Conservation (phyloP, 2,797 vertebrate species). For the Bradypus variegatus region DNA sequence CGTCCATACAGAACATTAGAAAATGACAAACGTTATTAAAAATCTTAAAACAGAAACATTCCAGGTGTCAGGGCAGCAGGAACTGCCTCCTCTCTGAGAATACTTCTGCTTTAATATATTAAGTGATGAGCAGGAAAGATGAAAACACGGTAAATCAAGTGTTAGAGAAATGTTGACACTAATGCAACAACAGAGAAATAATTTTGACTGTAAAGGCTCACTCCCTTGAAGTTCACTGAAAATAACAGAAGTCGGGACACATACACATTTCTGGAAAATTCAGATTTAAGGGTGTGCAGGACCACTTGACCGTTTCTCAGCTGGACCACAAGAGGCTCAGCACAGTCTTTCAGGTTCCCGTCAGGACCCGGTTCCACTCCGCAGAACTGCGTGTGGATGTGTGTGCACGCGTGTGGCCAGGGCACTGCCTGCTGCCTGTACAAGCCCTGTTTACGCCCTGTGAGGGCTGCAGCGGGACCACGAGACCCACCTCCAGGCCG, state of each 20-base stretch:
- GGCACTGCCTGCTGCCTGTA: no score
- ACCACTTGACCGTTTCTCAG: background rate
- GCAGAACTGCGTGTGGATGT: accelerated
- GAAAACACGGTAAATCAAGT: background rate
- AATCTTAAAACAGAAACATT: background rate
- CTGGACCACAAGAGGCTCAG: no score
- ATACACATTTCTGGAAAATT: background rate
- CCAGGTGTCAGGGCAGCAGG: background rate
- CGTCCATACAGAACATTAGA: accelerated
- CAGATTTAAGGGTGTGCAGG: background rate
- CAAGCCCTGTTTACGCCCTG: no score
- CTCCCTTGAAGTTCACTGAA: background rate
- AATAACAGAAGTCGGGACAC: background rate
- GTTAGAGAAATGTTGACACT: background rate
- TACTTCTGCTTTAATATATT: background rate
- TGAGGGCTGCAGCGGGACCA: no score
- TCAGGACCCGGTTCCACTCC: background rate
- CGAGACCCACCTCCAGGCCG: background rate
- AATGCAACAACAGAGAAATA: background rate
- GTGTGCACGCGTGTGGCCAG: background rate
- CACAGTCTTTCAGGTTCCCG: no score
- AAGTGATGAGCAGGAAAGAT: background rate
- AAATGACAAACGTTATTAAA: background rate
- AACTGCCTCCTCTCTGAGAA: background rate
- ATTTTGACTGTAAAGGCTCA: background rate